A percentile compares a stretch with the other conserved stretches of the same genome.
Evolutionary conservation across 2,888 invertebrate species (phyloP).

Genomic region (Pimpla rufipes): DNA sequence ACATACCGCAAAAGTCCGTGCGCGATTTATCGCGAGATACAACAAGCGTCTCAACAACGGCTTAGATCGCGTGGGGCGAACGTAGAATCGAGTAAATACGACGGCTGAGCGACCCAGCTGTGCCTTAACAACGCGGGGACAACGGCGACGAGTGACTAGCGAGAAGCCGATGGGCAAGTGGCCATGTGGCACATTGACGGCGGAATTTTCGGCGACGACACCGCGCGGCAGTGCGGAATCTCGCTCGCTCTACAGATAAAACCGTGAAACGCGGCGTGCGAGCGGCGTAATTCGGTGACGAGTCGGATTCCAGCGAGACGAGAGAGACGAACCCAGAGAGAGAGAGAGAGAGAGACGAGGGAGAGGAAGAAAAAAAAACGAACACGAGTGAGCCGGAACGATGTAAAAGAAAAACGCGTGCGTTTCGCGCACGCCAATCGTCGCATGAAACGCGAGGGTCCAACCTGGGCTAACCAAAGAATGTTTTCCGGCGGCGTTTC

Average conservation of each 20-base stretch:
- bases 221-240: not conserved
- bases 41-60: not conserved
- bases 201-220: slow-evolving; percentile 20
- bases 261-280: not conserved
- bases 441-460: slow-evolving; percentile 41
- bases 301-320: not conserved
- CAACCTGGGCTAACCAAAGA: slow-evolving; percentile 75
- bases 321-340: slow-evolving; percentile 2
- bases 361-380: slow-evolving; percentile 25
- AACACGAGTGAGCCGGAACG: slow-evolving; percentile 16
- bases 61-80: not conserved
- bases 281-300: not conserved
- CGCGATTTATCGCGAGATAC: not conserved
- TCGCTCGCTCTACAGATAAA: not conserved
- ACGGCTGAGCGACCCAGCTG: slow-evolving; percentile 26
- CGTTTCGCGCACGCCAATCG: slow-evolving; percentile 52
- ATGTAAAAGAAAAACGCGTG: slow-evolving; percentile 50
- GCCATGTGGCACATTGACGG: slow-evolving; percentile 73
- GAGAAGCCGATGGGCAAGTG: slow-evolving; percentile 50
- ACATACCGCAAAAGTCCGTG: slow-evolving; percentile 18
- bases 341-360: too few species aligned
- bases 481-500: slow-evolving; percentile 51
- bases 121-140: slow-evolving; percentile 18
- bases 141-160: slow-evolving; percentile 61
- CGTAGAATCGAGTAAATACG: not conserved